A percentile compares a stretch with the other conserved stretches of the same genome.
These are phyloP conservation scores for Drosophila ohnishii DNA, from an alignment of 1,140 invertebrate species.

Conservation along the genomic window DNA sequence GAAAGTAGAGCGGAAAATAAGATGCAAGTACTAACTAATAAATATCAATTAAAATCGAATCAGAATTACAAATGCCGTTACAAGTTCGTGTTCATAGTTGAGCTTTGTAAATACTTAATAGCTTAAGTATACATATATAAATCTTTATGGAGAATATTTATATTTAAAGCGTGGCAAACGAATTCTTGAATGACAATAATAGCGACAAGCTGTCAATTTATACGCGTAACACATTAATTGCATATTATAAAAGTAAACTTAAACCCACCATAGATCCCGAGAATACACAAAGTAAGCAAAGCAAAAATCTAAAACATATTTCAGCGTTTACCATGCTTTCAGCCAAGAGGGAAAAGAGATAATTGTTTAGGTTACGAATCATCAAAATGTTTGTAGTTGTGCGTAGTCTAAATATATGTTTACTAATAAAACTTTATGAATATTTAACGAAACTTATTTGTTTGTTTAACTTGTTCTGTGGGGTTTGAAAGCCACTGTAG, in stretches of 20 bases:
- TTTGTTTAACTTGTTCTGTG: neutral
- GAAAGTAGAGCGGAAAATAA: conserved; percentile 22
- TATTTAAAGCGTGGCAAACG: conserved; percentile 59
- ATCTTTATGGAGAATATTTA: conserved; percentile 39
- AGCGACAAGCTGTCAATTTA: conserved; percentile 51
- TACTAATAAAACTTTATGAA: conserved; percentile 73
- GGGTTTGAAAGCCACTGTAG: conserved; percentile 4
- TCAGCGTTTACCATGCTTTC: conserved; percentile 35
- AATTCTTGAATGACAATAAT: conserved; percentile 52
- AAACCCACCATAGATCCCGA: conserved; percentile 21
- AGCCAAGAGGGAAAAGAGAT: conserved; percentile 27
- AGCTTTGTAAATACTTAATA: conserved; percentile 82
- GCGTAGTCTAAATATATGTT: conserved; percentile 65
- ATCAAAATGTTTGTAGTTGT: conserved; percentile 63
- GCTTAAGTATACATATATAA: conserved; percentile 73
- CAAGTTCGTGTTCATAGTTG: conserved; percentile 75
- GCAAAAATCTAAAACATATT: conserved; percentile 7
- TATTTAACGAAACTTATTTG: conserved; percentile 35
- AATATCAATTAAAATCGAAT: conserved; percentile 29
- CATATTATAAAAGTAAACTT: conserved; percentile 31
- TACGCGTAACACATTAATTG: conserved; percentile 44
- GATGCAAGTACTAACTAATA: conserved; percentile 8
- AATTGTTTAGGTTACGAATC: conserved; percentile 44
- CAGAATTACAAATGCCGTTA: conserved; percentile 64
- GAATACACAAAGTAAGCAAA: conserved; percentile 12